Percentiles rank a stretch among this genome's conserved stretches.
Conservation (phyloP, 2,797 vertebrate species). For the Clarias fuscus region DNA sequence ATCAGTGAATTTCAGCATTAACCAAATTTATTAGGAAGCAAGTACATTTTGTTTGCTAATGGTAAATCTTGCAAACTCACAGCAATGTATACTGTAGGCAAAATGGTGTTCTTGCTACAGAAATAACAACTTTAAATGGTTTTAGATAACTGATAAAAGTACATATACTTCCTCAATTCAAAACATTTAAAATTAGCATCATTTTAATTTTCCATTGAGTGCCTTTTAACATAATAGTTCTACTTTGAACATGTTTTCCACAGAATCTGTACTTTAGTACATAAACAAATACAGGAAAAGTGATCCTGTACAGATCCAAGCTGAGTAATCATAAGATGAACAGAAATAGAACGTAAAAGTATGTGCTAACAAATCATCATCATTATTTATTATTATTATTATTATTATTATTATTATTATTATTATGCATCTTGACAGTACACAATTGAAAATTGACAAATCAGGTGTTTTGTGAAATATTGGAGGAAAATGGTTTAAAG, state of each 20-base stretch:
- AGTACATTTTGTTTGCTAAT: neutral
- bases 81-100: neutral
- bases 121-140: neutral
- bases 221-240: neutral
- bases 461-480: neutral
- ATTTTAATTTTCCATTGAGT: neutral
- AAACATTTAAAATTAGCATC: neutral
- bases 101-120: neutral
- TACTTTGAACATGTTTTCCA: neutral
- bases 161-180: neutral
- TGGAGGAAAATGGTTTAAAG: no score
- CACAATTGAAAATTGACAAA: neutral
- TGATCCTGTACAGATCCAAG: neutral
- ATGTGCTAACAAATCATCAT: neutral
- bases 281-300: neutral
- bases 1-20: neutral
- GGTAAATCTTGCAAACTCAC: neutral
- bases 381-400: no score
- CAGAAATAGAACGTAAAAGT: neutral
- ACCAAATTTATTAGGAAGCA: neutral
- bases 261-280: neutral
- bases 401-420: no score
- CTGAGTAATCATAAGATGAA: neutral
- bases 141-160: neutral
- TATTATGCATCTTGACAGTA: neutral